Conservation (phyloP, 2,113 vertebrate species). For the Microtus pennsylvanicus region DNA sequence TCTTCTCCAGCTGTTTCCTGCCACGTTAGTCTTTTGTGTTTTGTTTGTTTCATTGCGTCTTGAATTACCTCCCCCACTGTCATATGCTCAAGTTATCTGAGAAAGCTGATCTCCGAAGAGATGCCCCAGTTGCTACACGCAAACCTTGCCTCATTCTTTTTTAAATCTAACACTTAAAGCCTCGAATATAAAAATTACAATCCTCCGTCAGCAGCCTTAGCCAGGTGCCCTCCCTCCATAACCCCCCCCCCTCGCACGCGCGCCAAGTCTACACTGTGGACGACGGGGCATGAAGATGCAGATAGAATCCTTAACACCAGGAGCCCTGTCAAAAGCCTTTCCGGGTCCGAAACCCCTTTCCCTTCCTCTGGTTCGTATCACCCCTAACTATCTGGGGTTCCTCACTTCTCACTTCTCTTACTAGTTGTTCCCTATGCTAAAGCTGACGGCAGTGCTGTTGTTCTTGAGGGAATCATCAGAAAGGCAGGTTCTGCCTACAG, state of each 20-base stretch:
- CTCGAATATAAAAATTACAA: neutral
- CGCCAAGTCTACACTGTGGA: too few species aligned
- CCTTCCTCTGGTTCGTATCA: neutral
- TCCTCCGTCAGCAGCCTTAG: neutral
- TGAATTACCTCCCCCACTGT: too few species aligned
- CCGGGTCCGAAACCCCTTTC: neutral
- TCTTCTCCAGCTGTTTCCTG: neutral
- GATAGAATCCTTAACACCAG: neutral
- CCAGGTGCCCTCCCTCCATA: neutral
- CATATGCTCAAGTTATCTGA: too few species aligned
- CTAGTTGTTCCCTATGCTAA: neutral
- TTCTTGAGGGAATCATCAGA: neutral
- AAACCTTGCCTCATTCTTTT: neutral
- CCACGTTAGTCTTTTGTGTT: neutral
- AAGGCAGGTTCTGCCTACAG: neutral
- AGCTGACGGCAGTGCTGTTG: neutral
- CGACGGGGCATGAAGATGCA: too few species aligned
- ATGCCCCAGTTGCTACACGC: too few species aligned
- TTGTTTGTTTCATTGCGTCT: neutral
- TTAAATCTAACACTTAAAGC: constrained; percentile 28
- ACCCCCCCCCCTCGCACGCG: too few species aligned
- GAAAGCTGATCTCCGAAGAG: too few species aligned
- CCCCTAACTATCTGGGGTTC: too few species aligned
- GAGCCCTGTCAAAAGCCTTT: neutral
- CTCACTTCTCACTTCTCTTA: neutral